phyloP scores from a whole-genome alignment of 2,797 vertebrate species.

The Percopsis omiscomaycus region DNA sequence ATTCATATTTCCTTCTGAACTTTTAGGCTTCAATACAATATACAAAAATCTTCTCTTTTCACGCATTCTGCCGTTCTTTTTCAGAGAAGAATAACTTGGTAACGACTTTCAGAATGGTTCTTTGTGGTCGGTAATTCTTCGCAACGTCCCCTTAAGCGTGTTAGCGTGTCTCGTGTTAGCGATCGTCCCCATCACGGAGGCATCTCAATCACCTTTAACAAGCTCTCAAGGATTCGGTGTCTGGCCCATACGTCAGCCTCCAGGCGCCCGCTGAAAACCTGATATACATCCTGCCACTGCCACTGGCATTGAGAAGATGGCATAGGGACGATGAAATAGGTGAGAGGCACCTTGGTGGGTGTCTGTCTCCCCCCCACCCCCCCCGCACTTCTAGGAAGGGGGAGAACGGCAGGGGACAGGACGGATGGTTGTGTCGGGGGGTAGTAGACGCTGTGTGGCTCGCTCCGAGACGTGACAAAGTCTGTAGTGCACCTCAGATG shows the following conservation, averaged over 20 bases:
- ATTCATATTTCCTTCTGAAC: too few species aligned
- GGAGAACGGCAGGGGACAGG: not conserved
- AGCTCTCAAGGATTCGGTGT: constrained; percentile 69
- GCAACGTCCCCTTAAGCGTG: constrained; percentile 36
- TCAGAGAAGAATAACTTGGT: constrained; percentile 6
- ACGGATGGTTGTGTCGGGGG: not conserved
- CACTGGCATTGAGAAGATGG: constrained; percentile 37
- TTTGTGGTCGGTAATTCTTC: constrained; percentile 35
- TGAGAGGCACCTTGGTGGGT: constrained; percentile 48
- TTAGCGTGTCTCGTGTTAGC: constrained; percentile 37
- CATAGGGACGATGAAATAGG: constrained; percentile 46
- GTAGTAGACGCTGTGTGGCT: constrained; percentile 35
- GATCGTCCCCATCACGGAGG: constrained; percentile 40
- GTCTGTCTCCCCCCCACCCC: not conserved
- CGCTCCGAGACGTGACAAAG: constrained; percentile 51
- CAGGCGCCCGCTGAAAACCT: constrained; percentile 45
- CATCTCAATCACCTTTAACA: constrained; percentile 76
- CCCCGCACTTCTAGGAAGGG: not conserved
- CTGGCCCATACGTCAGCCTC: constrained; percentile 67
- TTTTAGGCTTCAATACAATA: not conserved
- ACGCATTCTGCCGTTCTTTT: not conserved
- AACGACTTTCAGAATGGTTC: constrained; percentile 3
- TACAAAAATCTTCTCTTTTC: not conserved
- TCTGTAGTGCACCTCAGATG: constrained; percentile 58
- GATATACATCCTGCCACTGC: constrained; percentile 51